Base-by-base conservation (phyloP, 2,888 invertebrate species). In the Polyommatus iphigenia region DNA sequence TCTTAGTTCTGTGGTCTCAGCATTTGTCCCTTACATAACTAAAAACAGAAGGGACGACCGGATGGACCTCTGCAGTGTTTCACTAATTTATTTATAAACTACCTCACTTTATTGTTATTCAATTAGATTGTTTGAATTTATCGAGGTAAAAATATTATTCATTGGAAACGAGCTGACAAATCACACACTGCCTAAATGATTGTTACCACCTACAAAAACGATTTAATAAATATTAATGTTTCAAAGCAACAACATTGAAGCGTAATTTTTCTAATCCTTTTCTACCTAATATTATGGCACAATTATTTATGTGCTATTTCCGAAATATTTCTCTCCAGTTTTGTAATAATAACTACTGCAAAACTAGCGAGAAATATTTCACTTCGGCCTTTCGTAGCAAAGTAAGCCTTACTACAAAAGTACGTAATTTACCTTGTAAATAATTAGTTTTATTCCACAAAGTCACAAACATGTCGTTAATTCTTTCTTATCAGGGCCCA, bases 31-130 rank as follows among this genome's bases (percentile, higher is more conserved):
- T 75, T 18, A 50, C 75, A 54, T 18, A 54, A 75, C 75, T 54
- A 50, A 75, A 72, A 75, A 75, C 75, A 54, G 75, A 67, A 67
- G 75, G 50, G 46, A 36, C 13, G 73, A 6, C 50, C 50, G n/a
- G 50, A 13, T 6, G 50, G 75, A 54, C 24, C 46, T 20, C 71
- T 72, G 36, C 32, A 36, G 71, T 50, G 29, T 67, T 67, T 29
- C 29, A 67, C 67, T 29, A 50, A 50, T 75, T 54, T 75, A 75
- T 75, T 50, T 75, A 75, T 75, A 75, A 75, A 29, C 73, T 46
- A 24, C 54, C 13, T 54, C 32, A 54, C 50, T 54, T 46, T 75
- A 54, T 24, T 75, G 6, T 75, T 75, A 75, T 75, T 75, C 75
- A 75, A 75, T 75, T 29, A 50, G 8, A 75, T 75, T 50, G 24